These are phyloP conservation scores for Trichomalopsis sarcophagae DNA, from an alignment of 1,140 invertebrate genomes.

Conservation along the genomic window DNA sequence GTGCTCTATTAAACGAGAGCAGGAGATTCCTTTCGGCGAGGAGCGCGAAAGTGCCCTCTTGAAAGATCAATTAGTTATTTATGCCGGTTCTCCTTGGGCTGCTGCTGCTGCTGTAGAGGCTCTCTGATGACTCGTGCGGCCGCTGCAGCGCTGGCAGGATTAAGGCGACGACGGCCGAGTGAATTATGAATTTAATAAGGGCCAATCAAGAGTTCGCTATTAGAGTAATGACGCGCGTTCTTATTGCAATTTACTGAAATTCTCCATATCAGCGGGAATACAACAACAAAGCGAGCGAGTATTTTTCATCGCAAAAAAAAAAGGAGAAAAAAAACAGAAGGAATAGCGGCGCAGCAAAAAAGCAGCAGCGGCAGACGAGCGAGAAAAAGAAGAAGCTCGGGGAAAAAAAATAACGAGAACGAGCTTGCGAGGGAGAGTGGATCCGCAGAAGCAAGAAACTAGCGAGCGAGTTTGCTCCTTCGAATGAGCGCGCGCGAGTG, in stretches of 20 bases:
- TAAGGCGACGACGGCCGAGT: neutral
- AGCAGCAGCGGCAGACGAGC: neutral
- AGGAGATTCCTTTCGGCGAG: slow-evolving; percentile 21
- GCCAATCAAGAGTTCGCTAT: slow-evolving; percentile 18
- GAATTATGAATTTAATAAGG: slow-evolving; percentile 39
- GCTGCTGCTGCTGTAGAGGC: neutral
- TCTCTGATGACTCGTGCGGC: neutral
- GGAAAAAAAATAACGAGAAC: neutral
- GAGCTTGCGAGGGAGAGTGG: neutral
- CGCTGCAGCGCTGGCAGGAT: neutral
- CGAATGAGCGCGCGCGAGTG: slow-evolving; percentile 29
- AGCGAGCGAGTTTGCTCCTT: slow-evolving; percentile 36
- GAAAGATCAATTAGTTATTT: slow-evolving; percentile 51
- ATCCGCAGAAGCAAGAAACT: slow-evolving; percentile 28
- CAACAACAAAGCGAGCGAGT: neutral
- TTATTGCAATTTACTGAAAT: neutral
- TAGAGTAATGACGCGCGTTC: neutral
- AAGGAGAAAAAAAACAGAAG: neutral
- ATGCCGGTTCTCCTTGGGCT: slow-evolving; percentile 27
- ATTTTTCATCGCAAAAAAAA: neutral
- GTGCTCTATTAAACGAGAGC: slow-evolving; percentile 42
- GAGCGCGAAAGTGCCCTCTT: slow-evolving; percentile 32
- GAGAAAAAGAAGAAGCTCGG: neutral
- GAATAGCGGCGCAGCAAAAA: neutral
- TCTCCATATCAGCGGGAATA: neutral